phyloP scores from a whole-genome alignment of 2,888 invertebrate genomes.

The Neocrepidodera transversa region DNA sequence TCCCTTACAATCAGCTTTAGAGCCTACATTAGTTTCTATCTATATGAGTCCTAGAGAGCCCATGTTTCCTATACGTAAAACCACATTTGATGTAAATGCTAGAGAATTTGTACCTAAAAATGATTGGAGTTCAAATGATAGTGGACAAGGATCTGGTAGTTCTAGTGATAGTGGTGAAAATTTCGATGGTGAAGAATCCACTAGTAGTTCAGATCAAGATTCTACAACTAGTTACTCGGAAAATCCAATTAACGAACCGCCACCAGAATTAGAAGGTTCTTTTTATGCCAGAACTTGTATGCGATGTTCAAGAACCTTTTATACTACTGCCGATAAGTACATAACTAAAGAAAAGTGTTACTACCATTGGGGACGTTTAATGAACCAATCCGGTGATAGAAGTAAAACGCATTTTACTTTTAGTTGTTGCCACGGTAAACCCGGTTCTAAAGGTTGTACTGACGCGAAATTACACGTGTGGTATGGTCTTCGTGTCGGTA shows the following conservation, averaged over 20 bases:
- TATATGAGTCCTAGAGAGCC: slow-evolving; percentile 18
- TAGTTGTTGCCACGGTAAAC: slow-evolving; percentile 69
- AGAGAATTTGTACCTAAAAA: slow-evolving; percentile 69
- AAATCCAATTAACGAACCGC: slow-evolving; percentile 12
- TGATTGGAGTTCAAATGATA: slow-evolving; percentile 40
- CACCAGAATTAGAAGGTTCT: slow-evolving; percentile 14
- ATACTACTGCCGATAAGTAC: slow-evolving; percentile 64
- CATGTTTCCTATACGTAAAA: slow-evolving; percentile 10
- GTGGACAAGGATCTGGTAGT: slow-evolving; percentile 59
- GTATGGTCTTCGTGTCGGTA: slow-evolving; percentile 69
- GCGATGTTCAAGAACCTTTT: slow-evolving; percentile 40
- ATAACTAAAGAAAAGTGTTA: slow-evolving; percentile 76
- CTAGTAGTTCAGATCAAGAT: slow-evolving; percentile 63
- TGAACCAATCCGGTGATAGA: slow-evolving; percentile 38
- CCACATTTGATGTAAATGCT: slow-evolving; percentile 70
- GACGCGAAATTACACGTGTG: slow-evolving; percentile 76
- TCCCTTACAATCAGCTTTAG: slow-evolving; percentile 68
- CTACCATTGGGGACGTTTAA: slow-evolving; percentile 88
- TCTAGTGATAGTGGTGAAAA: slow-evolving; percentile 57
- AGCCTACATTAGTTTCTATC: slow-evolving; percentile 21
- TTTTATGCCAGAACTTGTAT: slow-evolving; percentile 34
- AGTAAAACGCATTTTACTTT: slow-evolving; percentile 55
- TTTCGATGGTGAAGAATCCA: slow-evolving; percentile 57
- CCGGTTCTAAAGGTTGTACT: slow-evolving; percentile 69
- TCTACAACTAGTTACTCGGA: slow-evolving; percentile 3